These are phyloP conservation scores for Patiria pectinifera DNA, from an alignment of 53 echinoderm and acorn worm genomes.

Conservation along the genomic window DNA sequence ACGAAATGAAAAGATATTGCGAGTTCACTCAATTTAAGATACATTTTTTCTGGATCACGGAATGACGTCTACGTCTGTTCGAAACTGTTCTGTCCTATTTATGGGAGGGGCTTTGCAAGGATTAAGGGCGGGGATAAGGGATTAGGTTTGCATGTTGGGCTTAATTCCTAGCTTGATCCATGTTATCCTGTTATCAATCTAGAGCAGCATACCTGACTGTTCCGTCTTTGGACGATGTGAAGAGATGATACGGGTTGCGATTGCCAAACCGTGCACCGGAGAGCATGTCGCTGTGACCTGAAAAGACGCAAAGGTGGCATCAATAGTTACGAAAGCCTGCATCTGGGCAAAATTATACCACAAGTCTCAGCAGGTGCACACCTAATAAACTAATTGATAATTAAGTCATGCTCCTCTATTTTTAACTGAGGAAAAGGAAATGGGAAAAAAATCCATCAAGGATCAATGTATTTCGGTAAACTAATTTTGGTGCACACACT, in stretches of 20 bases:
- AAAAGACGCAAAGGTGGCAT: neutral
- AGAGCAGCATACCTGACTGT: slow-evolving; percentile 75
- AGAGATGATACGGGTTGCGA: slow-evolving; percentile 83
- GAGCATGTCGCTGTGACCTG: slow-evolving; percentile 84
- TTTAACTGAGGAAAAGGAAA: too few relatives aligned
- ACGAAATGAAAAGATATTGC: too few relatives aligned
- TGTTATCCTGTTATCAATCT: neutral
- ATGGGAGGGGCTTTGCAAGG: neutral
- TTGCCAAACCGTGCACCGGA: slow-evolving; percentile 88
- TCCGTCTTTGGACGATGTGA: slow-evolving; percentile 90
- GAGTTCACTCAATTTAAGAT: too few relatives aligned
- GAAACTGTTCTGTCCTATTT: neutral
- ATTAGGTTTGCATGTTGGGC: neutral
- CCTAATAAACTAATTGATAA: too few relatives aligned
- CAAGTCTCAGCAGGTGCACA: too few relatives aligned
- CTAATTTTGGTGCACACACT: too few relatives aligned
- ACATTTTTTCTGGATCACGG: too few relatives aligned
- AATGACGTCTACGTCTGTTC: neutral
- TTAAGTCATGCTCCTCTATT: too few relatives aligned
- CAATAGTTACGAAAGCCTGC: neutral
- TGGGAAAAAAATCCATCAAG: too few relatives aligned
- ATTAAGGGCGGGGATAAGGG: neutral
- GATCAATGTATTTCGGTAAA: too few relatives aligned
- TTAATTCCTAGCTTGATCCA: neutral
- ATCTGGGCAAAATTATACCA: too few relatives aligned